Evolutionary conservation across 2,113 vertebrate species (phyloP), one percentile per base, ranked within the genome.

Genomic region (Hylia prasina): DNA sequence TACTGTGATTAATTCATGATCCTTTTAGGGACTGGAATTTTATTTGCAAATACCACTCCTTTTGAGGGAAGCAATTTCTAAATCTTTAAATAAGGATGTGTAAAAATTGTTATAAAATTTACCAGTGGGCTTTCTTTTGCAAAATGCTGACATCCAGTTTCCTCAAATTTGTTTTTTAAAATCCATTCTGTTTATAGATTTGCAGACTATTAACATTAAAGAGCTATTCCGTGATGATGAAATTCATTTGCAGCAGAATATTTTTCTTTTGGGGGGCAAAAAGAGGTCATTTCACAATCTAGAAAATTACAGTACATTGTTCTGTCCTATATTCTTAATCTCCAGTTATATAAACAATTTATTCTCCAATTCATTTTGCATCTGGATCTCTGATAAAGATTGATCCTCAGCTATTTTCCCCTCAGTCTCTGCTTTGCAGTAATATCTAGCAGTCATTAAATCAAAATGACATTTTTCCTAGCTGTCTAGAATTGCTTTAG

Each of bases 311-410:
- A 90, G 9, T 71, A 39, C 23, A 8, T 90, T 73, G 14, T 73
- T 91, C 31, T 94, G 77, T 66, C 79, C 88, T 94, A 72, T 89
- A 82, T 97, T 71, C 53, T 84, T 95, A 89, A 82, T 95, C 94
- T 89, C 53, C 35, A 33, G 44, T 96, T 92, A 64, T 71, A 90
- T 92, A 97, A 96, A 89, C 24, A 84, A 89, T 96, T 87, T 96
- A 57, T 94, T 91, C n/a, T 91, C 22, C 30, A 75, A 30, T 92
- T 89, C 54, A 64, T 88, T 94, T 91, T 87, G 13, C 45, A 35
- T 92, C 50, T 84, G 53, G 47, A 72, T 84, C 44, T 93, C 53
- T 91, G 84, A 86, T 83, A 89, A 91, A 87, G 81, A 91, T 58
- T 93, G 79, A 85, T 84, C 20, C 37, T 91, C 12, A 50, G 12